Evolutionary conservation across 2,113 vertebrate genomes (phyloP), one percentile per base, ranked within the genome.

Genomic region (Periophthalmus modestus): DNA sequence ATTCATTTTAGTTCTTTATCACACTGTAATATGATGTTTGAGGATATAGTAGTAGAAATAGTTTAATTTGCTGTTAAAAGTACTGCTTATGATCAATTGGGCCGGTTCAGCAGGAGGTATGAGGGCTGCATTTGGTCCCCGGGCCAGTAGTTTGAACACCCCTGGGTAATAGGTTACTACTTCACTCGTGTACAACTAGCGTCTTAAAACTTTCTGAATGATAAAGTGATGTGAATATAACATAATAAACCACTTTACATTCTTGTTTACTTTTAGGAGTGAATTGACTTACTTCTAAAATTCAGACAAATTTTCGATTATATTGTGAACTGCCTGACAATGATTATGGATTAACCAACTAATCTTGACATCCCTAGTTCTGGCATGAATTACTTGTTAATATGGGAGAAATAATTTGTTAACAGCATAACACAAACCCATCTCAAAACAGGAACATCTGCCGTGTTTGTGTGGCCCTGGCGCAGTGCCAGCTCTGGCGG

Each of bases 391-490:
- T 89, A 83, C 70, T 73, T 80, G 72, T 74, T 82, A 66, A 73
- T 83, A 77, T 82, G 75, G 73, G 67, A 86, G 86, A 90, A 84
- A 90, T 91, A 78, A 92, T 90, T 85, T 87, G 88, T 88, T 88
- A 80, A 89, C 91, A 85, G 77, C 5, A 48, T 74, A 24, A 68
- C 80, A 71, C 85, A 61, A 66, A 69, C 72, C 78, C 73, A 85
- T 36, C 57, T 59, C 71, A 58, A 68, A 59, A 57, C 15, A 46
- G 13, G 71, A 90, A 91, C 92, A 93, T 91, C 92, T 92, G 90
- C 87, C 76, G 76, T 86, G 83, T 91, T 91, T 87, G 89, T 90
- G 92, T 87, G 72, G 74, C 7, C 19, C 82, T 90, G 91, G 91
- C 82, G 1, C 71, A 68, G 66, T 65, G 88, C 93, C 93, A 92